Evolutionary conservation across 2,888 invertebrate genomes (phyloP).

Genomic region (Aspidiotus destructor): DNA sequence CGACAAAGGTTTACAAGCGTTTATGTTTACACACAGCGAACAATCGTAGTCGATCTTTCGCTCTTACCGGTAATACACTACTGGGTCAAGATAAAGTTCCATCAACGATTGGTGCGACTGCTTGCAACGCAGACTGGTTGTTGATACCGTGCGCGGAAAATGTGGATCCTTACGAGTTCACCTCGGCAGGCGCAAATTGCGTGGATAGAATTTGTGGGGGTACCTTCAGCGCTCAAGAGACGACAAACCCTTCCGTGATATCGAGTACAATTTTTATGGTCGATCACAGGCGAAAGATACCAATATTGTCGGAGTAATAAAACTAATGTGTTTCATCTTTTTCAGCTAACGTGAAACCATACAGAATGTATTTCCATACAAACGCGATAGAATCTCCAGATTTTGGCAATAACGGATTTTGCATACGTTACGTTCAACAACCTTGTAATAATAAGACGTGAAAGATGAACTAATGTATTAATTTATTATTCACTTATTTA

Average conservation of each 20-base stretch:
- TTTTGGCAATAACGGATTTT: conserved; percentile 67
- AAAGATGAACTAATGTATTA: background rate
- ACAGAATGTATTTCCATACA: conserved; percentile 66
- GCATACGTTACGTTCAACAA: conserved; percentile 72
- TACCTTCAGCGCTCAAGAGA: conserved; percentile 63
- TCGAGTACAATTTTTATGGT: conserved; percentile 49
- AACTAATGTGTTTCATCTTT: background rate
- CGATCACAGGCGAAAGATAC: too few relatives aligned
- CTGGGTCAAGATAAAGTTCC: conserved; percentile 49
- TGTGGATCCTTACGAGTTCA: conserved; percentile 48
- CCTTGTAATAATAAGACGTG: conserved; percentile 53
- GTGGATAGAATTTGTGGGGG: conserved; percentile 77
- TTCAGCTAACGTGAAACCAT: conserved; percentile 69
- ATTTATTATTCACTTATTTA: too few relatives aligned
- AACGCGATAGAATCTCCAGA: conserved; percentile 70
- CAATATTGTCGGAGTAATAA: background rate
- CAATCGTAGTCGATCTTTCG: conserved; percentile 63
- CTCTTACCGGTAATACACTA: conserved; percentile 67
- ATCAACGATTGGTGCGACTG: conserved; percentile 59
- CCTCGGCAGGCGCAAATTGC: conserved; percentile 52
- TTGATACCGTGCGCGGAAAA: conserved; percentile 67
- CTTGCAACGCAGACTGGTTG: conserved; percentile 69
- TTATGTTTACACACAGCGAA: conserved; percentile 47
- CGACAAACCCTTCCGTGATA: conserved; percentile 57
- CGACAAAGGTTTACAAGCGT: too few relatives aligned